A percentile compares a stretch with the other conserved stretches of the same genome.
phyloP scores from a whole-genome alignment of 2,113 vertebrate species.

The Leptobrachium leishanense region DNA sequence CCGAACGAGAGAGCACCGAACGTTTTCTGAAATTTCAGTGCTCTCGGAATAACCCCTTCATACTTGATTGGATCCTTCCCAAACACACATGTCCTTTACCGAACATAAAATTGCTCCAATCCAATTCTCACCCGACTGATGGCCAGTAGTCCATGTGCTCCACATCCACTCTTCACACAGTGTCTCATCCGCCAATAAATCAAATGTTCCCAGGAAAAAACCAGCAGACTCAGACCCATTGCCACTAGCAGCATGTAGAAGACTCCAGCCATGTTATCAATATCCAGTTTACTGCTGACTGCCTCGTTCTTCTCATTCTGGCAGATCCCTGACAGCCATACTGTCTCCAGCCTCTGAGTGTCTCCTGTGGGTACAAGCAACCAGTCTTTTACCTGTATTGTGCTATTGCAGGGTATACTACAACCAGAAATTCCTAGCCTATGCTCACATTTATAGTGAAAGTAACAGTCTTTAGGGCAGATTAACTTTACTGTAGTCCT shows the following conservation, averaged over 20 bases:
- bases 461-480: too few relatives aligned
- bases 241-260: constrained; percentile 99
- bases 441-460: too few relatives aligned
- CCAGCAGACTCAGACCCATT: constrained; percentile 94
- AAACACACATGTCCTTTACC: too few relatives aligned
- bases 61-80: too few relatives aligned
- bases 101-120: too few relatives aligned
- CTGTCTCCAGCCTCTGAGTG: constrained; percentile 93
- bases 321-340: constrained; percentile 97
- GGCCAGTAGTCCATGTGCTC: constrained; percentile 86
- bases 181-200: constrained; percentile 95
- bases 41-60: too few relatives aligned
- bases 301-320: constrained; percentile 98
- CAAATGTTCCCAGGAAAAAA: constrained; percentile 95
- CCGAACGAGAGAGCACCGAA: too few relatives aligned
- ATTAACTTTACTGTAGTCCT: neutral
- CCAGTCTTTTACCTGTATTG: neutral
- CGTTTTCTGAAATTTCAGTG: too few relatives aligned
- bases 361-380: constrained; percentile 71
- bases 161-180: constrained; percentile 78
- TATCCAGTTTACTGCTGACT: constrained; percentile 97
- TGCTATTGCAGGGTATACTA: too few relatives aligned
- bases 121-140: constrained; percentile 85
- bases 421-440: too few relatives aligned
- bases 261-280: constrained; percentile 98